Evolutionary conservation across 2,113 vertebrate species (phyloP).

Genomic region (Melanerpes formicivorus): DNA sequence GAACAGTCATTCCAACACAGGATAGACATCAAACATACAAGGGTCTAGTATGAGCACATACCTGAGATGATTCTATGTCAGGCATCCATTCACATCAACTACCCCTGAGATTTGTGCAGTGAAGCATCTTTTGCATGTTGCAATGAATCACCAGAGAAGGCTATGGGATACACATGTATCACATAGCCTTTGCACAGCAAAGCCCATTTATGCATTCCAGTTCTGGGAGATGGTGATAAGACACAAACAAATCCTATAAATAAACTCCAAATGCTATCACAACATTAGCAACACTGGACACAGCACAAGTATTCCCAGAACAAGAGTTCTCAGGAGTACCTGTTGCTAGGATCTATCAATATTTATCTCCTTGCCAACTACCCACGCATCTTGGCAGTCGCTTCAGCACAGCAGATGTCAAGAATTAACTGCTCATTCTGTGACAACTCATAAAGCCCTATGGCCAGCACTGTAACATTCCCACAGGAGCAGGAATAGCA

Average conservation of each 20-base stretch:
- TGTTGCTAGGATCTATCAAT: conserved; percentile 56
- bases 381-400: conserved; percentile 33
- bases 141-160: neutral
- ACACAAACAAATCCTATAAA: conserved; percentile 38
- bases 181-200: neutral
- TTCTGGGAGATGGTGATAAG: neutral
- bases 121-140: neutral
- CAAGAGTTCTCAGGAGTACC: conserved; percentile 30
- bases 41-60: neutral
- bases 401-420: conserved; percentile 41
- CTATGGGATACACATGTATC: neutral
- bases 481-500: conserved; percentile 14
- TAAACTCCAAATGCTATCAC: conserved; percentile 15
- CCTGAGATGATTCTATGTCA: neutral
- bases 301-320: conserved; percentile 24
- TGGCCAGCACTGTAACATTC: neutral
- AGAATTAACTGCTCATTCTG: conserved; percentile 6
- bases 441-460: neutral
- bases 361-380: conserved; percentile 50
- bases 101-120: neutral
- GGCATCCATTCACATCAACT: fast-evolving
- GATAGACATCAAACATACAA: neutral
- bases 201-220: neutral
- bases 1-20: fast-evolving
- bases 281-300: neutral